Evolutionary conservation across 2,797 vertebrate species (phyloP).

Genomic region (Coregonus sp.): DNA sequence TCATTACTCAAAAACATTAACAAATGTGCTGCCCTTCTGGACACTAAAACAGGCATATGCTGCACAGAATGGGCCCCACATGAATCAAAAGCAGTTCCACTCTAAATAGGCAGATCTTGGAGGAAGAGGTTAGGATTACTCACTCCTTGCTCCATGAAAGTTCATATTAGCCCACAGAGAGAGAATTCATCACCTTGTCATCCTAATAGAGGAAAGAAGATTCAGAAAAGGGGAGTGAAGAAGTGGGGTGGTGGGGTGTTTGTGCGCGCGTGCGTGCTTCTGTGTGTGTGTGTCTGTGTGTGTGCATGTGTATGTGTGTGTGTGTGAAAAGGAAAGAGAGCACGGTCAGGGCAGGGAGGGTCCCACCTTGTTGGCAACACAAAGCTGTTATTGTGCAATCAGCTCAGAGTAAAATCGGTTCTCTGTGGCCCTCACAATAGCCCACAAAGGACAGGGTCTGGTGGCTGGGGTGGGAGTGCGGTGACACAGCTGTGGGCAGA

Average conservation of each 20-base stretch:
- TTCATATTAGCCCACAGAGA: conserved; percentile 67
- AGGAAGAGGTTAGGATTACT: conserved; percentile 48
- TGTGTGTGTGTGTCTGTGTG: conserved; percentile 27
- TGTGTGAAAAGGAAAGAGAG: conserved; percentile 35
- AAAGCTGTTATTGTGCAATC: conserved; percentile 85
- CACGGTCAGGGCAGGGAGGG: conserved; percentile 65
- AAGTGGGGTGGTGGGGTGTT: conserved; percentile 46
- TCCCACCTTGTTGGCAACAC: conserved; percentile 71
- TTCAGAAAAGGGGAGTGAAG: conserved; percentile 44
- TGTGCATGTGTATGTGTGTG: conserved; percentile 20
- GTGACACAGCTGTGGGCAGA: conserved; percentile 90
- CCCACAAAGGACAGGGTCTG: conserved; percentile 86
- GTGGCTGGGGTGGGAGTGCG: conserved; percentile 81
- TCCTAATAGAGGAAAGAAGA: conserved; percentile 56
- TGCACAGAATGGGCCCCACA: conserved; percentile 74
- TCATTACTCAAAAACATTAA: conserved; percentile 76
- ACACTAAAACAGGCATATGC: conserved; percentile 76
- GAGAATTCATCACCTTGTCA: conserved; percentile 79
- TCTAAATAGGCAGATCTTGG: conserved; percentile 80
- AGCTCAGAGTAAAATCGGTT: conserved; percentile 83
- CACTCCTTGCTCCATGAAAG: conserved; percentile 30
- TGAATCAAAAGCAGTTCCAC: conserved; percentile 86
- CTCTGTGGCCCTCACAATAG: conserved; percentile 81
- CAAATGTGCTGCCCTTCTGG: conserved; percentile 60
- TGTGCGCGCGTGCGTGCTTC: conserved; percentile 24